Evolutionary conservation across 1,140 invertebrate species (phyloP).

Genomic region (Subanguina moxae): DNA sequence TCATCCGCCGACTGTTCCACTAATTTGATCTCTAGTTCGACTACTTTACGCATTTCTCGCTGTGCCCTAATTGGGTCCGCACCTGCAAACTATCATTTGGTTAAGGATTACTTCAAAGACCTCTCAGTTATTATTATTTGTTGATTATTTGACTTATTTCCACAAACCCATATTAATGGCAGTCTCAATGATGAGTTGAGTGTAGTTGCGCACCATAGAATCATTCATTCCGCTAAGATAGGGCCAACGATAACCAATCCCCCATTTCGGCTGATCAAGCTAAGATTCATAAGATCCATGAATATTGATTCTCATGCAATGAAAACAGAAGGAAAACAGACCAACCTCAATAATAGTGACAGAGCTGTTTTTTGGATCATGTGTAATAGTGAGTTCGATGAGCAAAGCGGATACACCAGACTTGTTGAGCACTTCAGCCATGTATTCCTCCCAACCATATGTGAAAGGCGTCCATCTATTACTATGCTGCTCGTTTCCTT

Average conservation of each 20-base stretch:
- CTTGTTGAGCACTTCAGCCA: slow-evolving; percentile 67
- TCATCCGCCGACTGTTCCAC: slow-evolving; percentile 67
- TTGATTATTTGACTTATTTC: too few species aligned
- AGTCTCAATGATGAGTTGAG: slow-evolving; percentile 68
- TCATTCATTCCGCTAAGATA: slow-evolving; percentile 66
- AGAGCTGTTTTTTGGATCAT: slow-evolving; percentile 76
- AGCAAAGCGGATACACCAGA: slow-evolving; percentile 86
- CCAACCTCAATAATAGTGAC: slow-evolving; percentile 22
- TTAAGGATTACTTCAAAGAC: too few species aligned
- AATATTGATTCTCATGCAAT: too few species aligned
- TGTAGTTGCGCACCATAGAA: slow-evolving; percentile 61
- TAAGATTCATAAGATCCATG: too few species aligned
- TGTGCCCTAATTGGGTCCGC: slow-evolving; percentile 69
- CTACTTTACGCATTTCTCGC: slow-evolving; percentile 73
- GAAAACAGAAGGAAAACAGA: too few species aligned
- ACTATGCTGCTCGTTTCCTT: slow-evolving; percentile 58
- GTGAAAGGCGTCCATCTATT: slow-evolving; percentile 69
- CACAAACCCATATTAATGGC: slow-evolving; percentile 73
- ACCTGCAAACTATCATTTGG: too few species aligned
- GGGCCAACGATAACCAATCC: slow-evolving; percentile 75
- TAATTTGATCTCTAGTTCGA: slow-evolving; percentile 84
- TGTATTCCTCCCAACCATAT: slow-evolving; percentile 72
- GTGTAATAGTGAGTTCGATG: slow-evolving; percentile 81
- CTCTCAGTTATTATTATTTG: too few species aligned
- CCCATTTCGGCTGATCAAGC: slow-evolving; percentile 76